phyloP scores from a whole-genome alignment of 2,797 vertebrate species.

The Gobionotothen gibberifrons region DNA sequence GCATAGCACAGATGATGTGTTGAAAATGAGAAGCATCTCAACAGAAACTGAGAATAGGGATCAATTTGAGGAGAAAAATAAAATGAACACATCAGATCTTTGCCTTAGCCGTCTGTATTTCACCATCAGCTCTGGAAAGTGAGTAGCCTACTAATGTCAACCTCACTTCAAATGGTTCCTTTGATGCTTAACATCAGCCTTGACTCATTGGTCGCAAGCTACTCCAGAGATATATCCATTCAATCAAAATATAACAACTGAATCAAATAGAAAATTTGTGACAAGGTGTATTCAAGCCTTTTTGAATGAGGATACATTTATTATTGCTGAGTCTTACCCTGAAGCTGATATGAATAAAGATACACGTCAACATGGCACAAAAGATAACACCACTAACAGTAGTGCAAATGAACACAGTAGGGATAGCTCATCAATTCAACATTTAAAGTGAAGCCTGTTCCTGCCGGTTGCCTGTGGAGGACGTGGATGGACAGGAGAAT shows the following conservation, averaged over 20 bases:
- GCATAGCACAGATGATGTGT: constrained; percentile 47
- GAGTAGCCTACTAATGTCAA: constrained; percentile 47
- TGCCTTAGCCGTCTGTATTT: constrained; percentile 51
- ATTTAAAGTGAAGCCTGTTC: constrained; percentile 34
- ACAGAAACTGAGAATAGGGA: constrained; percentile 39
- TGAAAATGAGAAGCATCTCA: constrained; percentile 52
- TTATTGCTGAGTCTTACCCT: constrained; percentile 9
- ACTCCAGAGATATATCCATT: constrained; percentile 32
- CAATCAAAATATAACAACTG: constrained; percentile 49
- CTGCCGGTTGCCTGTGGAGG: constrained; percentile 33
- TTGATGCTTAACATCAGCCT: constrained; percentile 50
- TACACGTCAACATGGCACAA: constrained; percentile 6
- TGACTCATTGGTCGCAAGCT: constrained; percentile 39
- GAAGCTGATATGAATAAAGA: not conserved
- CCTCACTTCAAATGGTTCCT: constrained; percentile 50
- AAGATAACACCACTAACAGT: not conserved
- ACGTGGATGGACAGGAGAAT: constrained; percentile 41
- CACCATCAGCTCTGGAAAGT: constrained; percentile 49
- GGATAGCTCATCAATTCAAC: constrained; percentile 38
- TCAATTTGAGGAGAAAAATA: constrained; percentile 36
- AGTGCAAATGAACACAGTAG: constrained; percentile 6
- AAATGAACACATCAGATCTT: constrained; percentile 32
- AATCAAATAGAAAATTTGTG: constrained; percentile 25
- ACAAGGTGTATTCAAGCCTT: not conserved
- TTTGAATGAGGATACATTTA: constrained; percentile 12